Conservation (phyloP, 2,113 vertebrate species). For the Alosa alosa region DNA sequence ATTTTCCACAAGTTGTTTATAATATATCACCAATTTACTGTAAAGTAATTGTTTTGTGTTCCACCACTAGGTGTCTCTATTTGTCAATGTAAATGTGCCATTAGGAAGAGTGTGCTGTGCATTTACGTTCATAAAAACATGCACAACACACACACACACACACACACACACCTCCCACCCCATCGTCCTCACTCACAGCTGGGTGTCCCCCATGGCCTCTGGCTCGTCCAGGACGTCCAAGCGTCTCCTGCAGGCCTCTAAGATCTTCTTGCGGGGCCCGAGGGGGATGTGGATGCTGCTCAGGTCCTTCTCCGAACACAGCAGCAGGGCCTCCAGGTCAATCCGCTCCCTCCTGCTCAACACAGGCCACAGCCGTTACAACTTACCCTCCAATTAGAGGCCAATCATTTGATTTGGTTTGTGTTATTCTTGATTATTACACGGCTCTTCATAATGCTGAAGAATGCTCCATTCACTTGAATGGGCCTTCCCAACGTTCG, state of each 20-base stretch:
- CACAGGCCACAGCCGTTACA: neutral
- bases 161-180: neutral
- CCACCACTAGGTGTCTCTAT: neutral
- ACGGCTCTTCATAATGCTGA: too few species aligned
- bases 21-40: too few species aligned
- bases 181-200: slow-evolving; percentile 74
- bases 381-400: neutral
- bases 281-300: slow-evolving; percentile 89
- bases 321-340: slow-evolving; percentile 86
- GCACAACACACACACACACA: neutral
- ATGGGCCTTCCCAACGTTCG: too few species aligned
- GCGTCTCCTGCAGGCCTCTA: slow-evolving; percentile 84
- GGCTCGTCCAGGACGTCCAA: slow-evolving; percentile 82
- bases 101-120: neutral
- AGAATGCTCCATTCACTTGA: too few species aligned
- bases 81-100: neutral
- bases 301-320: slow-evolving; percentile 92
- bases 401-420: neutral
- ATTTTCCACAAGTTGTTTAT: too few species aligned
- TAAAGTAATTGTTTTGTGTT: neutral
- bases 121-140: slow-evolving; percentile 1
- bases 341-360: slow-evolving; percentile 81
- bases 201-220: slow-evolving; percentile 83
- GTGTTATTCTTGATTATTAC: neutral
- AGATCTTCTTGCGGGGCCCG: slow-evolving; percentile 90